Conservation (phyloP, 2,113 vertebrate species). For the Axis porcinus region DNA sequence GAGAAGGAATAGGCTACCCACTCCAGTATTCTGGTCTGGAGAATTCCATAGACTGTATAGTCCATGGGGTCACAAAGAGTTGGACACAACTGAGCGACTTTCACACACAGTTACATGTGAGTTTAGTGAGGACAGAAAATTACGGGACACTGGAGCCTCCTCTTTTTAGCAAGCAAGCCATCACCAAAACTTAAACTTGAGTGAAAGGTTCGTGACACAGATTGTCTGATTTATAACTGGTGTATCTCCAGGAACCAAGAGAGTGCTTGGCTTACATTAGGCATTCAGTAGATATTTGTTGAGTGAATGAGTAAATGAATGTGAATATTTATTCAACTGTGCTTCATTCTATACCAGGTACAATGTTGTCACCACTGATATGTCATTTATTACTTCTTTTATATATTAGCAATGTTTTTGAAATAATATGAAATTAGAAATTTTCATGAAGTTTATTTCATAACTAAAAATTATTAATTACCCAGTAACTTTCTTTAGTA, state of each 20-base stretch:
- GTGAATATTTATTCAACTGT: background rate
- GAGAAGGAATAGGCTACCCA: background rate
- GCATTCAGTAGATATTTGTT: background rate
- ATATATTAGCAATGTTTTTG: background rate
- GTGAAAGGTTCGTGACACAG: background rate
- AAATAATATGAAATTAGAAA: constrained; percentile 2
- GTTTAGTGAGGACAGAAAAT: background rate
- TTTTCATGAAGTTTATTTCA: background rate
- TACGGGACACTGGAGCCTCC: background rate
- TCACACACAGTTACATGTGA: background rate
- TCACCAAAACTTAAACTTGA: background rate
- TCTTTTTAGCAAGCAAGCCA: background rate
- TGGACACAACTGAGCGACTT: background rate
- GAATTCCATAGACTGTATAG: background rate
- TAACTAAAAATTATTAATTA: background rate
- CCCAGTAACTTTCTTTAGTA: background rate
- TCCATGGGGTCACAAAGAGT: background rate
- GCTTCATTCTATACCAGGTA: background rate
- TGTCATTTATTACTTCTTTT: background rate
- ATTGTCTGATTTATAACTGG: background rate
- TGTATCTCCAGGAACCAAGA: background rate
- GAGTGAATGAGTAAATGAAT: background rate
- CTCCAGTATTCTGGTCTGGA: background rate
- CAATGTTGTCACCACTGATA: background rate
- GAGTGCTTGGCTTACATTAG: background rate